phyloP scores from a whole-genome alignment of 2,888 invertebrate genomes.

The Selenia dentaria region DNA sequence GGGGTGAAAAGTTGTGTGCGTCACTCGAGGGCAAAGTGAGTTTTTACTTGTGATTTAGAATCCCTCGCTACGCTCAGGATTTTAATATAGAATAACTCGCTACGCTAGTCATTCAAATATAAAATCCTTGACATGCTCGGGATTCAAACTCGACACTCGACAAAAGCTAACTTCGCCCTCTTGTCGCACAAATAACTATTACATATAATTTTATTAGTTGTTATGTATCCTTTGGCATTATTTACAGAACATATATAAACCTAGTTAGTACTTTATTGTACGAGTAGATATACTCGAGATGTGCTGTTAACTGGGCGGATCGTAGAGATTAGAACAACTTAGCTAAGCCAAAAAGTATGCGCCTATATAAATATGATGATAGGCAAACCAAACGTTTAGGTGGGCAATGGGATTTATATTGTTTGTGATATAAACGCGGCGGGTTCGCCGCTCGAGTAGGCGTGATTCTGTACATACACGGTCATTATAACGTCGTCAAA shows the following conservation, averaged over 20 bases:
- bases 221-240: constrained; percentile 23
- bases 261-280: constrained; percentile 20
- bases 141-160: no score
- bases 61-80: no score
- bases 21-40: no score
- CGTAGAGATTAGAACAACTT: constrained; percentile 47
- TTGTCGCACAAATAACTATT: constrained; percentile 16
- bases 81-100: no score
- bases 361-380: constrained; percentile 56
- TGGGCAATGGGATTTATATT: constrained; percentile 55
- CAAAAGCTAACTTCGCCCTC: no score
- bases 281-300: constrained; percentile 16
- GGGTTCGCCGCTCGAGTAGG: constrained; percentile 40
- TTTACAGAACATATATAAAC: constrained; percentile 18
- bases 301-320: constrained; percentile 20
- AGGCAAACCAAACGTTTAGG: constrained; percentile 46
- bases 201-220: constrained; percentile 12
- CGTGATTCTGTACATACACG: constrained; percentile 74
- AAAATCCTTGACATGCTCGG: no score
- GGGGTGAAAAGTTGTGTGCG: no score
- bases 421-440: constrained; percentile 61
- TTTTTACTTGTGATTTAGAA: no score
- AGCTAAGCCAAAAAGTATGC: constrained; percentile 77
- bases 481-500: constrained; percentile 67
- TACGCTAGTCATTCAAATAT: no score